Percentiles rank a stretch among this genome's conserved stretches.
These are phyloP conservation scores for Chrysopilus asiliformis DNA, from an alignment of 2,888 invertebrate genomes.

Conservation along the genomic window DNA sequence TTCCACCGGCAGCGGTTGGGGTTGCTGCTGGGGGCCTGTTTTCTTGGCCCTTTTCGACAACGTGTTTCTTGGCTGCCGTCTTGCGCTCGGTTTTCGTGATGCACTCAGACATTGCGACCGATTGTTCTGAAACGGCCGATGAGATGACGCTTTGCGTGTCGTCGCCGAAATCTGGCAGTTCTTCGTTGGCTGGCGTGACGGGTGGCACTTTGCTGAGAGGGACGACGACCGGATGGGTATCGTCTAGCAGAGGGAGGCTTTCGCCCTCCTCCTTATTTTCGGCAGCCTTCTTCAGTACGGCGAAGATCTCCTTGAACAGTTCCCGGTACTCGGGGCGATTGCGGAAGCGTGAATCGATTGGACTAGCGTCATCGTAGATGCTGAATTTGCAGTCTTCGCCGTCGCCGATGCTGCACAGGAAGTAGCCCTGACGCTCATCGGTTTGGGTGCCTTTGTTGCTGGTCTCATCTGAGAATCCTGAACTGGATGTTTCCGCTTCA, in stretches of 20 bases:
- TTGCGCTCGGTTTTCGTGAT: slow-evolving; percentile 46
- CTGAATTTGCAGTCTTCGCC: slow-evolving; percentile 77
- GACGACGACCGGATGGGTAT: slow-evolving; percentile 38
- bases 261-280: slow-evolving; percentile 72
- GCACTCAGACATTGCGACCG: slow-evolving; percentile 54
- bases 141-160: slow-evolving; percentile 65
- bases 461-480: slow-evolving; percentile 73
- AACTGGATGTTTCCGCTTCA: slow-evolving; percentile 73
- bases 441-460: slow-evolving; percentile 75
- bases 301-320: slow-evolving; percentile 72
- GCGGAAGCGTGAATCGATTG: slow-evolving; percentile 68
- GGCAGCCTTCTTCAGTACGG: slow-evolving; percentile 68
- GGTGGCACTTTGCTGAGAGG: slow-evolving; percentile 47
- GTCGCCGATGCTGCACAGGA: slow-evolving; percentile 71
- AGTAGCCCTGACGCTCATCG: slow-evolving; percentile 64
- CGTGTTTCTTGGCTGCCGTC: slow-evolving; percentile 29
- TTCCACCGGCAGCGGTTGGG: slow-evolving; percentile 7
- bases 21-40: slow-evolving; percentile 23
- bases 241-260: slow-evolving; percentile 56
- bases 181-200: slow-evolving; percentile 53
- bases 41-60: slow-evolving; percentile 31
- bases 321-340: slow-evolving; percentile 71
- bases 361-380: slow-evolving; percentile 68
- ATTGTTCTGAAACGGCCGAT: slow-evolving; percentile 59
- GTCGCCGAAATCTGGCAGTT: slow-evolving; percentile 41